These are phyloP conservation scores for Acrocephalus kingi DNA, from an alignment of 2,113 vertebrate species.

Conservation along the genomic window DNA sequence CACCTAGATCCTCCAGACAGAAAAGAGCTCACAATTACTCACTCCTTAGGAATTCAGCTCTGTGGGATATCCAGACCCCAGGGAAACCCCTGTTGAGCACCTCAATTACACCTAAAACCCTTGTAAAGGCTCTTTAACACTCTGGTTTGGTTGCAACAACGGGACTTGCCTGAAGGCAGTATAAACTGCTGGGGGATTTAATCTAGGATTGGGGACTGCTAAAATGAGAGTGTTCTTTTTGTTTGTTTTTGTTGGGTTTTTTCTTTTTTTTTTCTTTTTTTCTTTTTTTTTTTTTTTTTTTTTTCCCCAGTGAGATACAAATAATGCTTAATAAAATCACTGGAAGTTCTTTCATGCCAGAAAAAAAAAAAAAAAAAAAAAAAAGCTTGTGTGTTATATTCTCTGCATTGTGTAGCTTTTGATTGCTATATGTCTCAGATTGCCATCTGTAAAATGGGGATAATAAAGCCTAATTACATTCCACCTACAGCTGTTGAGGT, in stretches of 20 bases:
- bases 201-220: background rate
- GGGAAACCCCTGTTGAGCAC: background rate
- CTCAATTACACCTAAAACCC: background rate
- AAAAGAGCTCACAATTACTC: background rate
- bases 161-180: background rate
- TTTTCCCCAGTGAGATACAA: background rate
- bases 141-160: background rate
- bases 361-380: background rate
- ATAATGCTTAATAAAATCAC: background rate
- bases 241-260: background rate
- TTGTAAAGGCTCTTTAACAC: background rate
- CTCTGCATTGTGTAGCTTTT: background rate
- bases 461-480: slow-evolving; percentile 32
- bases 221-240: background rate
- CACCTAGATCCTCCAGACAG: background rate
- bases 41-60: background rate
- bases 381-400: background rate
- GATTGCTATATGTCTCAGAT: background rate
- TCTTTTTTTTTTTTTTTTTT: too few relatives aligned
- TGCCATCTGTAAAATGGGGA: slow-evolving; percentile 1
- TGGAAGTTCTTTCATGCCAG: background rate
- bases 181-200: background rate
- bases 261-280: background rate
- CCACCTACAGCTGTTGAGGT: slow-evolving; percentile 28
- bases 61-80: background rate